Evolutionary conservation across 2,797 vertebrate genomes (phyloP).

Genomic region (Epinephelus coioides): DNA sequence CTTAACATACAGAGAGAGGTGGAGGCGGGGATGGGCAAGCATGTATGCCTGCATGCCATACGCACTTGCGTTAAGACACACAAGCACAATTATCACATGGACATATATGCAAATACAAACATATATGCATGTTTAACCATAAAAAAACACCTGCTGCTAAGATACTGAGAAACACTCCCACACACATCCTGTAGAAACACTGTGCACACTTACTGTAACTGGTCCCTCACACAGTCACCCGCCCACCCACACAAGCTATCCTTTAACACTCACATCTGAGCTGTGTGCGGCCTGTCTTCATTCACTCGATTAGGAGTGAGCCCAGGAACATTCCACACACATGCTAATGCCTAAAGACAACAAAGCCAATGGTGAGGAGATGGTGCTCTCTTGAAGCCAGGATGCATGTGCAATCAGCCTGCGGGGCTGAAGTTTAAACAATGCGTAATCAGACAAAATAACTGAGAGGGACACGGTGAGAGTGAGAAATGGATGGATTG

Average conservation of each 20-base stretch:
- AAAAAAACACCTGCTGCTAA: slow-evolving; percentile 51
- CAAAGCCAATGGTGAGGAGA: slow-evolving; percentile 61
- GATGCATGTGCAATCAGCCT: slow-evolving; percentile 68
- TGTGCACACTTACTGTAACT: slow-evolving; percentile 31
- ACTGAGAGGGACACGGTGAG: slow-evolving; percentile 54
- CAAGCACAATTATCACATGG: slow-evolving; percentile 33
- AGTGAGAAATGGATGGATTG: slow-evolving; percentile 50
- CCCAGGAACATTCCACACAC: slow-evolving; percentile 55
- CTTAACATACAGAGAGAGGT: slow-evolving; percentile 23
- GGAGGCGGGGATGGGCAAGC: neutral
- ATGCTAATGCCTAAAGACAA: slow-evolving; percentile 75
- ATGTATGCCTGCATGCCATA: slow-evolving; percentile 45
- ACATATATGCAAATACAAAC: slow-evolving; percentile 56
- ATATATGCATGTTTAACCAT: slow-evolving; percentile 52
- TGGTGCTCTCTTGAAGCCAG: slow-evolving; percentile 57
- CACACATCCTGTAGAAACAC: slow-evolving; percentile 48
- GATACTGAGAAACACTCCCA: slow-evolving; percentile 58
- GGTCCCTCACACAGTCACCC: slow-evolving; percentile 21
- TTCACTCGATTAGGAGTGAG: slow-evolving; percentile 57
- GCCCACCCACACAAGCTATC: slow-evolving; percentile 40
- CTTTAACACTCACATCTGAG: slow-evolving; percentile 44
- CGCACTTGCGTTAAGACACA: slow-evolving; percentile 37
- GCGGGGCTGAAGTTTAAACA: slow-evolving; percentile 70
- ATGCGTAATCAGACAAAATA: slow-evolving; percentile 74
- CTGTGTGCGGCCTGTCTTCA: slow-evolving; percentile 58